phyloP scores from a whole-genome alignment of 2,113 vertebrate species.

The Ploceus nigricollis region DNA sequence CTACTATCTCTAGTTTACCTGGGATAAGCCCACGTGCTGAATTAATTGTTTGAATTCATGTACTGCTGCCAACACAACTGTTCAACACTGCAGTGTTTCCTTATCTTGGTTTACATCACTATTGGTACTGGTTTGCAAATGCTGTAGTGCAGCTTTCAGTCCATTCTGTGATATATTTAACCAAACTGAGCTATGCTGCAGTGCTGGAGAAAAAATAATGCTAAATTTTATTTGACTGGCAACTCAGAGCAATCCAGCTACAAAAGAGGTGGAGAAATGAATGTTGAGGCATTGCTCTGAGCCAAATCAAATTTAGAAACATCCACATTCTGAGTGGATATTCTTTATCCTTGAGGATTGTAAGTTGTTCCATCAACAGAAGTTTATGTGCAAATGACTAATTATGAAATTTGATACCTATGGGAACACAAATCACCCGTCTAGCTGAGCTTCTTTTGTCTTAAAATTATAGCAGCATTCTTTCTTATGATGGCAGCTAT shows the following conservation, averaged over 20 bases:
- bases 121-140: background rate
- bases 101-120: background rate
- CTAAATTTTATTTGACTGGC: background rate
- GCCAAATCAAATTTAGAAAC: background rate
- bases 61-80: background rate
- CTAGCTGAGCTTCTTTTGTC: background rate
- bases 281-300: background rate
- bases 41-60: background rate
- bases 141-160: background rate
- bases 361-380: background rate
- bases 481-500: background rate
- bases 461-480: background rate
- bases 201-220: background rate
- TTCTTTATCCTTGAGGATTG: background rate
- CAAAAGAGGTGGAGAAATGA: background rate
- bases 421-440: background rate
- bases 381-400: background rate
- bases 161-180: background rate
- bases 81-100: background rate
- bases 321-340: rapidly evolving
- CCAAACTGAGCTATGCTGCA: background rate
- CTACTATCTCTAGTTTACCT: background rate
- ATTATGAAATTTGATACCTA: background rate
- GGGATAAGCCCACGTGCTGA: background rate
- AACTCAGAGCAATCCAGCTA: background rate